Base-by-base conservation (phyloP, 2,113 vertebrate species). In the Aramus guarauna region DNA sequence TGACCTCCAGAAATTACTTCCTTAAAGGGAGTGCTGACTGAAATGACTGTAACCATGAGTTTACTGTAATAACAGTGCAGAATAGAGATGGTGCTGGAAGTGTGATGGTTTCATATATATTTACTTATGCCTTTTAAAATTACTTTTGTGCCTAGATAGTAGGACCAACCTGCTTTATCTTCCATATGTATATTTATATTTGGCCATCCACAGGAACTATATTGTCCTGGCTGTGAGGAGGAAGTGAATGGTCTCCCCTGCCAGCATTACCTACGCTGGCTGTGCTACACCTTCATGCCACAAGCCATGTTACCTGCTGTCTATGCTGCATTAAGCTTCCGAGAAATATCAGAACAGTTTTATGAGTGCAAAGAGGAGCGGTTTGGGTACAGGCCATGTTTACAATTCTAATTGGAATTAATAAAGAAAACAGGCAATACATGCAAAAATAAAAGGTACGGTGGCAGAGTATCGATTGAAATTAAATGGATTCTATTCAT, bases 81-180 rank as follows among this genome's bases (percentile, higher is more conserved):
- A 80, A 85, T 7, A 62, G 81, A 91, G 71, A 56, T 60, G 43
- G 15, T 80, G 45, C 59, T 56, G 79, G 53, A 78, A 76, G 29
- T 55, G 37, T 67, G 39, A 68, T 85, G 39, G 29, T 85, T 85
- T 94, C 63, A 29, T 47, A 56, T 32, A n/a, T 47, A 11, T 76
- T 88, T 87, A 82, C 84, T 91, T 45, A 32, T 50, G 41, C 41
- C 78, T 92, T 96, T 94, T 88, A 69, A 85, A 95, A 82, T 94
- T 63, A 58, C 56, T 80, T 96, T 45, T 93, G 50, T 92, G 50
- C 26, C 32, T 88, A 36, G 82, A 67, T n/a, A 64, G 45, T 66
- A 64, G 68, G 73, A 83, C 59, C 78, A 59, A 72, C 48, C 88
- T 86, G 67, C 71, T 91, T 82, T 80, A 29, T 82, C 73, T 83